phyloP scores from a whole-genome alignment of 2,888 invertebrate species.

The Diplazon laetatorius region DNA sequence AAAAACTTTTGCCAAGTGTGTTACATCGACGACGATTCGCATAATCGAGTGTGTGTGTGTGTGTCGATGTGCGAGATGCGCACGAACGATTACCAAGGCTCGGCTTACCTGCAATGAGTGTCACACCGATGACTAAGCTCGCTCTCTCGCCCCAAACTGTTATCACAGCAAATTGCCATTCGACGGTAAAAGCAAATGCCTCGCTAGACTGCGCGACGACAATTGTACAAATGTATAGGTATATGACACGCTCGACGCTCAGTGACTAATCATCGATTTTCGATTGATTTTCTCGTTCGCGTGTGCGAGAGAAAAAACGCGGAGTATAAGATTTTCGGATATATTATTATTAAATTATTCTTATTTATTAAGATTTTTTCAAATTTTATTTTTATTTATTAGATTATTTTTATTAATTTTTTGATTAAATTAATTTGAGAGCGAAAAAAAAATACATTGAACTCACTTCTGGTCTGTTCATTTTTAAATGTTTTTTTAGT shows the following conservation, averaged over 20 bases:
- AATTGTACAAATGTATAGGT: no score
- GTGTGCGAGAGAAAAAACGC: constrained; percentile 5
- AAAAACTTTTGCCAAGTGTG: neutral
- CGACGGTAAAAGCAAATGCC: constrained; percentile 11
- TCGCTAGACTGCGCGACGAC: constrained; percentile 20
- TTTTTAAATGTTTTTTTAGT: no score
- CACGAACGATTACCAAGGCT: no score
- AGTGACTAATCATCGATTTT: neutral
- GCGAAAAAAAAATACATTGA: no score
- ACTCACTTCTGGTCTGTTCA: no score
- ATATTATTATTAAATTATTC: no score
- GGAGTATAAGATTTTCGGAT: neutral
- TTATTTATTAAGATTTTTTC: no score
- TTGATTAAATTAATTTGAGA: no score
- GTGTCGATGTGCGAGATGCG: no score
- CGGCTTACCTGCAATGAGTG: no score
- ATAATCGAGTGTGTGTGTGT: neutral
- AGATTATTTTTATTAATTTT: no score
- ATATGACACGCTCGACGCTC: neutral
- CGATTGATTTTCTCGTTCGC: neutral
- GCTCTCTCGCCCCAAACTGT: neutral
- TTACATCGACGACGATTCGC: constrained; percentile 8
- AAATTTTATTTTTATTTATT: no score
- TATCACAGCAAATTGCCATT: constrained; percentile 12
- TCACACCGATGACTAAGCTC: constrained; percentile 3